Evolutionary conservation across 2,797 vertebrate species (phyloP).

Genomic region (Petrocephalus sullivani): DNA sequence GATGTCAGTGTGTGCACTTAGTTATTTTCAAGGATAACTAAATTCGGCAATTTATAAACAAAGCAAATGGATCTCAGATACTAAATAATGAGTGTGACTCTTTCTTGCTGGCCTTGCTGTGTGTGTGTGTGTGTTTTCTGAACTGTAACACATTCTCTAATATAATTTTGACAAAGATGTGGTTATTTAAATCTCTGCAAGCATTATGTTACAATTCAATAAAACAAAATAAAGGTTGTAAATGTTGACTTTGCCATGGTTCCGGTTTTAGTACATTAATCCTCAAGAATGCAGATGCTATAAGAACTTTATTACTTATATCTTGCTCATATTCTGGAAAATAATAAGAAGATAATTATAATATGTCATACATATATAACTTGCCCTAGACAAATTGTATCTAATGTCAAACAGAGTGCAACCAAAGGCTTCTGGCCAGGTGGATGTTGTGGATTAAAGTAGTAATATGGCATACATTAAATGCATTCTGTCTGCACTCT

Average conservation of each 20-base stretch:
- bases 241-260: background rate
- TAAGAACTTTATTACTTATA: background rate
- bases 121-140: background rate
- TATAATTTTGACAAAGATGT: background rate
- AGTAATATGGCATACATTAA: no score
- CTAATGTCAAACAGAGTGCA: background rate
- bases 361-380: background rate
- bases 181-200: background rate
- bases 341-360: background rate
- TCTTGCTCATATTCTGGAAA: background rate
- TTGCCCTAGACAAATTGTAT: background rate
- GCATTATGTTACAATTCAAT: background rate
- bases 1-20: slow-evolving; percentile 27
- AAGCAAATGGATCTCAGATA: background rate
- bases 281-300: background rate
- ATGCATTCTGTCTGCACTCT: no score
- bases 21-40: slow-evolving; percentile 1
- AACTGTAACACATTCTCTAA: background rate
- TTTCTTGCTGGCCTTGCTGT: background rate
- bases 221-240: background rate
- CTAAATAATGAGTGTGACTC: background rate
- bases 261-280: background rate
- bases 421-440: background rate
- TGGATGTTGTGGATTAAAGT: background rate
- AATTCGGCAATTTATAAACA: background rate